phyloP scores from a whole-genome alignment of 1,140 invertebrate species.

The Epicauta chinensis region DNA sequence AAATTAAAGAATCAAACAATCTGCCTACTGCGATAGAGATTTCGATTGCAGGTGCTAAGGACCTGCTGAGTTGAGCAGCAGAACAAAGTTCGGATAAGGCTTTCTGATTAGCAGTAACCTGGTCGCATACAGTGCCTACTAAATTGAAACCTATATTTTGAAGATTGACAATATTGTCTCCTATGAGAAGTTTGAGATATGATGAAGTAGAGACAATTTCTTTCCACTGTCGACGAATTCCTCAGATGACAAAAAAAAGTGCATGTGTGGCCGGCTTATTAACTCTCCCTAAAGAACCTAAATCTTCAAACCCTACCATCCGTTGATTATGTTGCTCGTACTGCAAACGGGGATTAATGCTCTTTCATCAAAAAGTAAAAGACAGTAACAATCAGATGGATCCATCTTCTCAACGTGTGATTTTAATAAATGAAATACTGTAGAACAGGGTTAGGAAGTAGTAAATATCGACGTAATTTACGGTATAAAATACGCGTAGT shows the following conservation, averaged over 20 bases:
- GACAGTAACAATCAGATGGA: slow-evolving; percentile 5
- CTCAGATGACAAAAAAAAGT: slow-evolving; percentile 19
- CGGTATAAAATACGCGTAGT: too few species aligned
- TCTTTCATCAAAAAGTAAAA: slow-evolving; percentile 21
- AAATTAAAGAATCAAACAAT: too few species aligned
- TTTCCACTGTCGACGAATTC: slow-evolving; percentile 13
- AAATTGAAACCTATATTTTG: slow-evolving; percentile 10
- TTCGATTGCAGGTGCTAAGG: too few species aligned
- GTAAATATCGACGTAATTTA: too few species aligned
- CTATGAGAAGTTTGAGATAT: too few species aligned
- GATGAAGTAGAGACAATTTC: slow-evolving; percentile 14
- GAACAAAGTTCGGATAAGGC: too few species aligned
- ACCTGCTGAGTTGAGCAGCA: too few species aligned
- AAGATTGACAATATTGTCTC: slow-evolving; percentile 5
- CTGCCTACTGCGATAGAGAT: too few species aligned
- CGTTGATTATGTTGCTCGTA: slow-evolving; percentile 27
- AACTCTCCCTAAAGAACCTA: too few species aligned
- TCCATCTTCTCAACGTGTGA: slow-evolving; percentile 1
- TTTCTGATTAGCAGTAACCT: slow-evolving; percentile 1
- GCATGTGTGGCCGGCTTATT: slow-evolving; percentile 18
- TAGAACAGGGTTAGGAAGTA: too few species aligned
- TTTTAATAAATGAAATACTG: too few species aligned
- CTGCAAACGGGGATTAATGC: neutral
- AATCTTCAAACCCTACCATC: slow-evolving; percentile 37
- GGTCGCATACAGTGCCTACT: slow-evolving; percentile 19